Percentiles rank a stretch among this genome's conserved stretches.
These are phyloP conservation scores for Orthosia gracilis DNA, from an alignment of 2,888 invertebrate genomes.

Conservation along the genomic window DNA sequence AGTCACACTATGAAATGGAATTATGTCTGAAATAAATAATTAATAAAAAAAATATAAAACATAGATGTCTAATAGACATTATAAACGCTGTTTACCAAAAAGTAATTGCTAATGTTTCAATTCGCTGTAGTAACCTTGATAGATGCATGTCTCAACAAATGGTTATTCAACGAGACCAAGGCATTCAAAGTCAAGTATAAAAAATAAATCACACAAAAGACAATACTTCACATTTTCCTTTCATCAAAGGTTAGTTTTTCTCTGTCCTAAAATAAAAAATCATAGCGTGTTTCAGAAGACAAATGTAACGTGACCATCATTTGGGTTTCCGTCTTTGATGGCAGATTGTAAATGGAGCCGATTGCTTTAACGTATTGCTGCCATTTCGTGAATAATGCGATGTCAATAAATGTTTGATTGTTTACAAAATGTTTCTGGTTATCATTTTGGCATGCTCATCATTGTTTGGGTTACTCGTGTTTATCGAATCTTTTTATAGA, in stretches of 20 bases:
- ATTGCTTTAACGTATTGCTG: slow-evolving; percentile 16
- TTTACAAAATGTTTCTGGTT: slow-evolving; percentile 16
- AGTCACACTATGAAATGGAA: too few species aligned
- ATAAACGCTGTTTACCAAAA: too few species aligned
- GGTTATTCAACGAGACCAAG: neutral
- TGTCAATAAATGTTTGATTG: slow-evolving; percentile 28
- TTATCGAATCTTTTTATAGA: too few species aligned
- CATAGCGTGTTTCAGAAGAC: neutral
- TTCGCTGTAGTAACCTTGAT: too few species aligned
- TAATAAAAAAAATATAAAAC: too few species aligned
- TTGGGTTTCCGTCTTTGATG: neutral
- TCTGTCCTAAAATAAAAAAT: neutral
- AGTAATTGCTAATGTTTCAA: too few species aligned
- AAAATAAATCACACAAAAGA: neutral
- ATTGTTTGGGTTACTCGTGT: too few species aligned
- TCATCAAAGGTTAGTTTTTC: neutral
- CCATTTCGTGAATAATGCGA: slow-evolving; percentile 28
- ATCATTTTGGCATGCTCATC: neutral
- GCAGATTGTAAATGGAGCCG: slow-evolving; percentile 27
- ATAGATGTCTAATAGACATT: too few species aligned
- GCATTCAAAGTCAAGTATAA: neutral
- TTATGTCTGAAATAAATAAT: too few species aligned
- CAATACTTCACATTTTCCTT: neutral
- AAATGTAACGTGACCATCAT: neutral
- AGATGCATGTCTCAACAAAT: too few species aligned